Evolutionary conservation across 2,888 invertebrate genomes (phyloP).

Genomic region (Thalpophila matura): DNA sequence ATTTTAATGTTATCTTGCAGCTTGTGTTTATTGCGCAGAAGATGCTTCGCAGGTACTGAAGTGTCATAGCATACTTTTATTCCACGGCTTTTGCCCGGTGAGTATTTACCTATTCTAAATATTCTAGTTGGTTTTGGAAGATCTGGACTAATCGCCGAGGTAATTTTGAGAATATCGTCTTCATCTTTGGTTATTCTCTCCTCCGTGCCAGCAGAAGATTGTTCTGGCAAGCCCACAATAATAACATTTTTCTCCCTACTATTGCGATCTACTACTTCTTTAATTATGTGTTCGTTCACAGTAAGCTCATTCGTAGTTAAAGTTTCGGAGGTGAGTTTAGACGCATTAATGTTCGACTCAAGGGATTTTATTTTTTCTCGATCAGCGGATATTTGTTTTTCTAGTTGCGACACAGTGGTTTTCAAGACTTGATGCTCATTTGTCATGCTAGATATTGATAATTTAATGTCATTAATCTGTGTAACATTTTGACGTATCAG

Average conservation of each 20-base stretch:
- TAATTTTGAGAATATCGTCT: slow-evolving; percentile 11
- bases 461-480: slow-evolving; percentile 15
- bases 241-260: neutral
- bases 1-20: slow-evolving; percentile 15
- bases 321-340: neutral
- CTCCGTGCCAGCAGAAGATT: neutral
- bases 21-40: slow-evolving; percentile 14
- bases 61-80: slow-evolving; percentile 16
- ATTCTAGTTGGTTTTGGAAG: slow-evolving; percentile 10
- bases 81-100: slow-evolving; percentile 9
- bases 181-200: slow-evolving; percentile 1
- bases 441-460: neutral
- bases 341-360: neutral
- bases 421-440: neutral
- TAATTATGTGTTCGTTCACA: slow-evolving; percentile 7
- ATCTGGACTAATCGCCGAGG: neutral
- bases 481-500: slow-evolving; percentile 7
- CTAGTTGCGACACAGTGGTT: neutral
- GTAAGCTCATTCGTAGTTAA: neutral
- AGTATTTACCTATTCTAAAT: slow-evolving; percentile 23
- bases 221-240: slow-evolving; percentile 1
- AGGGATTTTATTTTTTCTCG: neutral
- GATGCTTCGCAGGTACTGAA: neutral
- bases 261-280: neutral
- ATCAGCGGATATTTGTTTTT: neutral